Evolutionary conservation across 2,888 invertebrate genomes (phyloP).

Genomic region (Pyralis farinalis): DNA sequence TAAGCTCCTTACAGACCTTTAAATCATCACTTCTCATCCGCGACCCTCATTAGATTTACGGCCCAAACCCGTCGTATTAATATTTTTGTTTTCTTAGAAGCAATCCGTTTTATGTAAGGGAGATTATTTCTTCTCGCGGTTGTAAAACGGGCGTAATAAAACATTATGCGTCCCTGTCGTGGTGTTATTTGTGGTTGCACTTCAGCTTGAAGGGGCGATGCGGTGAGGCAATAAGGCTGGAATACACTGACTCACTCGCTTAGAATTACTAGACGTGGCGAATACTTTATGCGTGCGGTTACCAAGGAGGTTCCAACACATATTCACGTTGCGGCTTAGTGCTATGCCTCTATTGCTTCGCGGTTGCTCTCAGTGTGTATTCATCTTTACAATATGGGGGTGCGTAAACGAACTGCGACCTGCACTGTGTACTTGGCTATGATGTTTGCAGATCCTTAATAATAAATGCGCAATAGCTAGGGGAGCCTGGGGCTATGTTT

Average conservation of each 20-base stretch:
- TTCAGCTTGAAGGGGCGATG: conserved; percentile 38
- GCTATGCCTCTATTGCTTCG: conserved; percentile 25
- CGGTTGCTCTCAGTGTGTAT: conserved; percentile 30
- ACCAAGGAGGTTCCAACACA: conserved; percentile 7
- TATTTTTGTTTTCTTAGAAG: conserved; percentile 40
- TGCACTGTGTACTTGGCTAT: conserved; percentile 25
- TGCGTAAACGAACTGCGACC: conserved; percentile 43
- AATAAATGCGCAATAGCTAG: conserved; percentile 54
- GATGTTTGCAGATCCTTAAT: conserved; percentile 66
- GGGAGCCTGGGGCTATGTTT: conserved; percentile 33
- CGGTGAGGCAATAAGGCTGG: conserved; percentile 44
- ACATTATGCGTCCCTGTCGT: conserved; percentile 62
- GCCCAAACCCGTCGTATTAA: conserved; percentile 35
- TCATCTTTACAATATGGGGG: conserved; percentile 38
- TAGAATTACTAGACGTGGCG: conserved; percentile 37
- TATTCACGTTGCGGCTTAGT: conserved; percentile 31
- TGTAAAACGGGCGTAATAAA: conserved; percentile 69
- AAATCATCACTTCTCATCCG: conserved; percentile 11
- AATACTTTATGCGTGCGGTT: conserved; percentile 46
- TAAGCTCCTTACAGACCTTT: background rate
- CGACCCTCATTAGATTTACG: conserved; percentile 26
- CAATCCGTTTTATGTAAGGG: conserved; percentile 58
- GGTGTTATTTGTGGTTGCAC: conserved; percentile 65
- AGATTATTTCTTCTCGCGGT: conserved; percentile 67
- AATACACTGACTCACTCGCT: conserved; percentile 22